Evolutionary conservation across 2,113 vertebrate genomes (phyloP).

Genomic region (Leucopternis melanops): DNA sequence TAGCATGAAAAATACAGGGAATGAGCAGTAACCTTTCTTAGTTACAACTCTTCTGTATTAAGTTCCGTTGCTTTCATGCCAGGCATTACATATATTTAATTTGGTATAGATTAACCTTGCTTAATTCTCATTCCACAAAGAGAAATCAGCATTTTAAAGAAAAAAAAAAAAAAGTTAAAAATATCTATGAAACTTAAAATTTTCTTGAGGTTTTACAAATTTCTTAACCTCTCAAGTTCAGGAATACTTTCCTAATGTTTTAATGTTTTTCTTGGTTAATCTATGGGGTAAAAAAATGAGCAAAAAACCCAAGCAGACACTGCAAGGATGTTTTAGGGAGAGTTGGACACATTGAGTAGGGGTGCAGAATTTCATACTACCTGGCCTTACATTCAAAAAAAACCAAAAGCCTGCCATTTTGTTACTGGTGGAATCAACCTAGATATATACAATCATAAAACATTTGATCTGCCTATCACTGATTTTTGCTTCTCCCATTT

Average conservation of each 20-base stretch:
- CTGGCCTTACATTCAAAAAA: neutral
- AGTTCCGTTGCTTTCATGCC: neutral
- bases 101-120: neutral
- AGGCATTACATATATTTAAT: neutral
- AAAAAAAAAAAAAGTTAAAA: neutral
- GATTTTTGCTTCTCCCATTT: neutral
- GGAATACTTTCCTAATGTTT: neutral
- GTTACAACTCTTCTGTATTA: neutral
- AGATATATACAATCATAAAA: neutral
- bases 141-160: neutral
- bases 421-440: neutral
- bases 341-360: neutral
- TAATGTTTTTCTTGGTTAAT: conserved; percentile 19
- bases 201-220: neutral
- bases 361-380: neutral
- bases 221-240: neutral
- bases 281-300: neutral
- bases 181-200: neutral
- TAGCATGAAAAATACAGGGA: neutral
- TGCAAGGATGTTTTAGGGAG: neutral
- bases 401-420: neutral
- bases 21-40: neutral
- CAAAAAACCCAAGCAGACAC: neutral
- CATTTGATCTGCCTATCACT: neutral
- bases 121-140: neutral